Conservation (phyloP, 2,888 invertebrate species). For the Suillia variegata region DNA sequence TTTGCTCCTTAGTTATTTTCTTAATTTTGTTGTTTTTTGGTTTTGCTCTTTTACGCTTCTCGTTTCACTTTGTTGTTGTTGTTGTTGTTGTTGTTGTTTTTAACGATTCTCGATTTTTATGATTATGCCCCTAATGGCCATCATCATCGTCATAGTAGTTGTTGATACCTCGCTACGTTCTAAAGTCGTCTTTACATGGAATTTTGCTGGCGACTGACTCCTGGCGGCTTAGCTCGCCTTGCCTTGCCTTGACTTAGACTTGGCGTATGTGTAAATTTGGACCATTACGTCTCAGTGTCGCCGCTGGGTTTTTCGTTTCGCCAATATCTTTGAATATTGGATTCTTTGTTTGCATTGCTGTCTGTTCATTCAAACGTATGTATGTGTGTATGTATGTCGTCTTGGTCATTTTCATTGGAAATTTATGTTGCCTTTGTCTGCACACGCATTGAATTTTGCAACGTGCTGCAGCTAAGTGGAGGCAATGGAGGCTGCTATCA, state of each 20-base stretch:
- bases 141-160: conserved; percentile 47
- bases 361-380: background rate
- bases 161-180: conserved; percentile 6
- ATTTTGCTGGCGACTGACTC: background rate
- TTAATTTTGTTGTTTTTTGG: conserved; percentile 3
- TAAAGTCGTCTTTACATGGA: conserved; percentile 1
- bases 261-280: background rate
- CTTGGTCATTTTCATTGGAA: conserved; percentile 14
- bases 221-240: conserved; percentile 35
- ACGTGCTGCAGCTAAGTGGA: background rate
- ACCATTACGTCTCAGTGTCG: conserved; percentile 21
- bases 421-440: conserved; percentile 18
- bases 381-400: too few species aligned
- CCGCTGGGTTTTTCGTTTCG: conserved; percentile 21
- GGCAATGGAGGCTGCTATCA: background rate
- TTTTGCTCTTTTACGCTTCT: background rate
- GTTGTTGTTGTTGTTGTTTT: conserved; percentile 37
- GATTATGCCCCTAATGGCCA: conserved; percentile 55
- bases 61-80: background rate
- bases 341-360: background rate
- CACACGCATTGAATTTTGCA: background rate
- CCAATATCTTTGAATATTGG: background rate
- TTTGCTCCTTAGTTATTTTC: background rate
- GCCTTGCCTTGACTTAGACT: conserved; percentile 6
- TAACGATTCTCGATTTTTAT: conserved; percentile 54